Percentiles rank a stretch among this genome's conserved stretches.
Evolutionary conservation across 2,888 invertebrate genomes (phyloP).

Genomic region (Helicoverpa assulta): DNA sequence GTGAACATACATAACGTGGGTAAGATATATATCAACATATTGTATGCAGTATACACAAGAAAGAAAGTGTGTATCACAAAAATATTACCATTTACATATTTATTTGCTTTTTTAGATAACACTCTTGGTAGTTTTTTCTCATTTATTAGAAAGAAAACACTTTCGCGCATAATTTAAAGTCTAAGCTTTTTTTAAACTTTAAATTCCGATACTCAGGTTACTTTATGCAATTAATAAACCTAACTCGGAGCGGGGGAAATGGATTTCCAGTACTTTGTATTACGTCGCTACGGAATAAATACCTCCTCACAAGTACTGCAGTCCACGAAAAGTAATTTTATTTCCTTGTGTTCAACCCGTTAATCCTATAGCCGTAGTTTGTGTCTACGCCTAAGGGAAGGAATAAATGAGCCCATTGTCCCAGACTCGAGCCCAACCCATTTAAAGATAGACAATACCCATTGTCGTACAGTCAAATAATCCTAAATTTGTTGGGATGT

Average conservation of each 20-base stretch:
- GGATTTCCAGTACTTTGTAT: slow-evolving; percentile 26
- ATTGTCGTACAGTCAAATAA: slow-evolving; percentile 83
- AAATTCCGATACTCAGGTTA: slow-evolving; percentile 19
- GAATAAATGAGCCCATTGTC: slow-evolving; percentile 86
- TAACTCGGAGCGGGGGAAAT: slow-evolving; percentile 7
- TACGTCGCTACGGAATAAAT: slow-evolving; percentile 34
- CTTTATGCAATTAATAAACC: slow-evolving; percentile 24
- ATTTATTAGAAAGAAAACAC: not conserved
- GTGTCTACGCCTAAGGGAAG: slow-evolving; percentile 82
- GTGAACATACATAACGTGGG: slow-evolving; percentile 19
- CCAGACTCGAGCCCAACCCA: slow-evolving; percentile 78
- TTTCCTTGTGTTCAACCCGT: slow-evolving; percentile 79
- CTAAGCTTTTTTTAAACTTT: not conserved
- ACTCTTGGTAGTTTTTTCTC: slow-evolving; percentile 5
- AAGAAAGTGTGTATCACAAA: not conserved
- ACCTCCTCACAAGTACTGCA: slow-evolving; percentile 58
- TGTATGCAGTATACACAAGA: not conserved
- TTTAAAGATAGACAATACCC: slow-evolving; percentile 86
- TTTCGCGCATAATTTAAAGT: slow-evolving; percentile 5
- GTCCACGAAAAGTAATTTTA: slow-evolving; percentile 75
- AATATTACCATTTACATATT: too few species aligned
- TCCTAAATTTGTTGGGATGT: slow-evolving; percentile 83
- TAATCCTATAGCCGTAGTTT: slow-evolving; percentile 79
- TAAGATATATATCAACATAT: slow-evolving; percentile 1
- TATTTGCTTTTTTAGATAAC: too few species aligned